Conservation (phyloP, 1,140 invertebrate species). For the Macrotrachela quadricornifera region DNA sequence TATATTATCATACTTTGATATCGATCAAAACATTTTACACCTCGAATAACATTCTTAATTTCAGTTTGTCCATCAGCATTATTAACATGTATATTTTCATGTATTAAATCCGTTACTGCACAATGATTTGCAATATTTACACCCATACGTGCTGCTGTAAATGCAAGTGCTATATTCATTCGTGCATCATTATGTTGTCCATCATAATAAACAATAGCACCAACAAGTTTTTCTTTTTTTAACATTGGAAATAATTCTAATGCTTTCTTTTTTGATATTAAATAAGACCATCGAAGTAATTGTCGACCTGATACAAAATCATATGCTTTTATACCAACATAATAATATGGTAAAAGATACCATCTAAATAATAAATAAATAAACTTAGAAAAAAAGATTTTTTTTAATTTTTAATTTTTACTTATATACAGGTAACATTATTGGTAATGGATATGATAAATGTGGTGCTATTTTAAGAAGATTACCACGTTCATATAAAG, state of each 20-base stretch:
- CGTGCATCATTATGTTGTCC: constrained; percentile 94
- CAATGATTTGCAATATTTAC: constrained; percentile 87
- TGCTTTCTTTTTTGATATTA: constrained; percentile 70
- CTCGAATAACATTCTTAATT: constrained; percentile 8
- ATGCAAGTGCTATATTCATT: constrained; percentile 80
- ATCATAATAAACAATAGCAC: constrained; percentile 96
- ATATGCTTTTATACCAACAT: constrained; percentile 94
- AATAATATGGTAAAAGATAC: constrained; percentile 97
- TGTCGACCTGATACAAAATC: constrained; percentile 85
- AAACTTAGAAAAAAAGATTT: neutral
- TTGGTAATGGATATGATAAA: constrained; percentile 79
- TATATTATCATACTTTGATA: constrained; percentile 11
- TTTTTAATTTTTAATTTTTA: constrained; percentile 16
- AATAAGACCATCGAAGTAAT: constrained; percentile 82
- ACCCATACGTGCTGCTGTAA: constrained; percentile 78
- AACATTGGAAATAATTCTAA: constrained; percentile 91
- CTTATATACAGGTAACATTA: constrained; percentile 60
- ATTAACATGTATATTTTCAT: constrained; percentile 35
- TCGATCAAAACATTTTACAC: constrained; percentile 30
- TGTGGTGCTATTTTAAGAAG: constrained; percentile 87
- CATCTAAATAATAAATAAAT: constrained; percentile 42
- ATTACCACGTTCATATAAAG: constrained; percentile 73
- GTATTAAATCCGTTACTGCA: constrained; percentile 52
- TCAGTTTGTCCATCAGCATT: constrained; percentile 32
- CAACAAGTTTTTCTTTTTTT: constrained; percentile 67